A percentile compares a stretch with the other conserved stretches of the same genome.
Evolutionary conservation across 2,113 vertebrate species (phyloP).

Genomic region (Trochalopteron elliotii): DNA sequence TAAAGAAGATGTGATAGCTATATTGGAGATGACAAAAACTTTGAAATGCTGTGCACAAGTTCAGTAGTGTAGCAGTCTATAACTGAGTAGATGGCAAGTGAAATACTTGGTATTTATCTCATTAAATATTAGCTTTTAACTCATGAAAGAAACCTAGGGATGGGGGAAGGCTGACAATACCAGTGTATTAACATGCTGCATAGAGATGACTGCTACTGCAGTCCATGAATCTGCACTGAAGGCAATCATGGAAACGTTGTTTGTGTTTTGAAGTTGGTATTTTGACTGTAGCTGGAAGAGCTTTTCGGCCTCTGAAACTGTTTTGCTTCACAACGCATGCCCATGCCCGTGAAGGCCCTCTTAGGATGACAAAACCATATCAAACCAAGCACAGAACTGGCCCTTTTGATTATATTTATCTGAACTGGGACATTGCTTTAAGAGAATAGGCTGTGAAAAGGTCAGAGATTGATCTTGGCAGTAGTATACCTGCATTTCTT

Average conservation of each 20-base stretch:
- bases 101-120: background rate
- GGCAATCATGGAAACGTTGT: background rate
- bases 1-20: background rate
- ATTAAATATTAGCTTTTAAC: background rate
- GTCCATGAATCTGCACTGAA: background rate
- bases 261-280: background rate
- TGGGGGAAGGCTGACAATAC: background rate
- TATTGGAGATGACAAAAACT: background rate
- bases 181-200: background rate
- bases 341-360: background rate
- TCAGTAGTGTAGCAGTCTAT: background rate
- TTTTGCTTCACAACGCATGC: fast-evolving
- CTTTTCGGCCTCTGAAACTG: background rate
- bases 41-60: background rate
- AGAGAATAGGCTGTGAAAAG: background rate
- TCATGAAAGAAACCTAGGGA: background rate
- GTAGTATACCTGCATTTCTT: background rate
- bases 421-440: background rate
- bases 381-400: background rate
- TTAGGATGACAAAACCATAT: background rate
- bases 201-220: background rate
- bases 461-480: background rate
- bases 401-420: background rate
- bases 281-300: background rate
- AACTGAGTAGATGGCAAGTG: background rate